A percentile compares a stretch with the other conserved stretches of the same genome.
Evolutionary conservation across 1,140 invertebrate genomes (phyloP).

Genomic region (Drosophila mauritiana): DNA sequence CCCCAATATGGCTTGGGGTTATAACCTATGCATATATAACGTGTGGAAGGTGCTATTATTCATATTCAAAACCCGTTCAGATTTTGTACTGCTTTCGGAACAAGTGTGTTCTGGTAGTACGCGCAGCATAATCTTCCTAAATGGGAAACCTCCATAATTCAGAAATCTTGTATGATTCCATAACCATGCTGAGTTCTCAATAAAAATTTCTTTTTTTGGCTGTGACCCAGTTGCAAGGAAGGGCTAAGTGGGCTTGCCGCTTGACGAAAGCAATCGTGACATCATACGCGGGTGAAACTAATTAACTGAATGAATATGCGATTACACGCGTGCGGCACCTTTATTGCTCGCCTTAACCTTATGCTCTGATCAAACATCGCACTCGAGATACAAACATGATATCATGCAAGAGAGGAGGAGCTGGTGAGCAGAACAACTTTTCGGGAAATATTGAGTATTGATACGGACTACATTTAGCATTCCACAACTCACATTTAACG

Average conservation of each 20-base stretch:
- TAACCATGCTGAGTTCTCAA: too few species aligned
- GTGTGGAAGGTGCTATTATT: conserved; percentile 9
- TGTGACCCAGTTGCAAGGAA: conserved; percentile 42
- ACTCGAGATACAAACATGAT: conserved; percentile 18
- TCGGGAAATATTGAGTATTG: not conserved
- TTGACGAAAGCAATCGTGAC: conserved; percentile 44
- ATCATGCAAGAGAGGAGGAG: conserved; percentile 19
- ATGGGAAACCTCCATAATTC: too few species aligned
- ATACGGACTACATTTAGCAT: not conserved
- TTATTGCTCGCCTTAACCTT: conserved; percentile 3
- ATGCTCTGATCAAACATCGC: conserved; percentile 19
- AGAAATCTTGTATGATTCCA: too few species aligned
- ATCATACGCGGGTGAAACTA: conserved; percentile 61
- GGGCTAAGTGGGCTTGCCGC: conserved; percentile 25
- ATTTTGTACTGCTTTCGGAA: conserved; percentile 20
- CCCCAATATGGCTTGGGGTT: too few species aligned
- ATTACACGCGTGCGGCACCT: conserved; percentile 56
- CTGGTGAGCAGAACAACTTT: not conserved
- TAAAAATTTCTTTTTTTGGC: conserved; percentile 14
- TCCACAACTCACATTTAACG: not conserved
- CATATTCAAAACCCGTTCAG: conserved; percentile 45
- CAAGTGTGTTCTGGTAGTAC: not conserved
- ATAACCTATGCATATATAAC: too few species aligned
- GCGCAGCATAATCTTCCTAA: too few species aligned
- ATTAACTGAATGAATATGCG: conserved; percentile 59